Conservation (phyloP, 2,113 vertebrate genomes). For the Canis aureus region DNA sequence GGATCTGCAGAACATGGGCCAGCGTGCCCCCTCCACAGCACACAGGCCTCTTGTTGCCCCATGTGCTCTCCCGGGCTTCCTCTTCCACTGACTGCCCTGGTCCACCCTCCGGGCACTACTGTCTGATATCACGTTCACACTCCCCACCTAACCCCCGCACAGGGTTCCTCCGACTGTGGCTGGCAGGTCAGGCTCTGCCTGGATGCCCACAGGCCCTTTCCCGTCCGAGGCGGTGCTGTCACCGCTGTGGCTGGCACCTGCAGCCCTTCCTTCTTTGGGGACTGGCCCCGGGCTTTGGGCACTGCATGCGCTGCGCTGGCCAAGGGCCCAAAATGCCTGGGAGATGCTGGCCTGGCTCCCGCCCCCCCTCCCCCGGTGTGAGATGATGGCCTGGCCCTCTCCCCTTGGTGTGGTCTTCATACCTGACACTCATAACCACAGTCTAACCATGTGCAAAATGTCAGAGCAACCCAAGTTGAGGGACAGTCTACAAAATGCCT, state of each 20-base stretch:
- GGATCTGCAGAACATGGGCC: no score
- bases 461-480: rapidly evolving
- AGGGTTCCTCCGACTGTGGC: rapidly evolving
- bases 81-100: rapidly evolving
- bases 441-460: rapidly evolving
- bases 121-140: rapidly evolving
- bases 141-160: rapidly evolving
- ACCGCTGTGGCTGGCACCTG: rapidly evolving
- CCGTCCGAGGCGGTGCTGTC: neutral
- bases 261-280: neutral
- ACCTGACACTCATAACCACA: rapidly evolving
- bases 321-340: rapidly evolving
- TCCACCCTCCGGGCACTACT: rapidly evolving
- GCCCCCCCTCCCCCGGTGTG: rapidly evolving
- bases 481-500: neutral
- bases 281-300: rapidly evolving
- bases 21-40: rapidly evolving
- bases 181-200: rapidly evolving
- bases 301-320: rapidly evolving
- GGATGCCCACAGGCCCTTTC: rapidly evolving
- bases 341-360: neutral
- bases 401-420: rapidly evolving
- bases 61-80: rapidly evolving
- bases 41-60: rapidly evolving
- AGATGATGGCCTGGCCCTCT: neutral